Evolutionary conservation across 2,888 invertebrate genomes (phyloP).

Genomic region (Tetragonisca angustula): DNA sequence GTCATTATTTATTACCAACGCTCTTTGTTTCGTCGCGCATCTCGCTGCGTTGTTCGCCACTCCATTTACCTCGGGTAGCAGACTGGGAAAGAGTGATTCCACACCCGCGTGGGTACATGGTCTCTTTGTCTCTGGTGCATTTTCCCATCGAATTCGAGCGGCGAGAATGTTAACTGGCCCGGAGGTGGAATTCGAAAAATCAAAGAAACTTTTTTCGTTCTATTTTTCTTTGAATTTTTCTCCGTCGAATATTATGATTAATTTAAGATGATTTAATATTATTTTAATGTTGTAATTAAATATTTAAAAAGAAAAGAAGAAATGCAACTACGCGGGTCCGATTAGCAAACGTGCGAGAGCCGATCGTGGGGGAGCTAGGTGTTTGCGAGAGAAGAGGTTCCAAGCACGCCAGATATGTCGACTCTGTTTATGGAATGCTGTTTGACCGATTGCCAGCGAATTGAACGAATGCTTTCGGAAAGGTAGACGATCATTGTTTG

Average conservation of each 20-base stretch:
- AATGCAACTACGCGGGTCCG: background rate
- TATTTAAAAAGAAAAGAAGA: too few relatives aligned
- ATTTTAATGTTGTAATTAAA: too few relatives aligned
- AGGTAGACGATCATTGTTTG: slow-evolving; percentile 32
- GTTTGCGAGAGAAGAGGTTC: background rate
- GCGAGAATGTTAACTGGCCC: background rate
- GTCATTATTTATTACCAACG: slow-evolving; percentile 59
- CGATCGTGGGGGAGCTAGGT: too few relatives aligned
- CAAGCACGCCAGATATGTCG: slow-evolving; percentile 29
- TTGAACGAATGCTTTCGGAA: slow-evolving; percentile 31
- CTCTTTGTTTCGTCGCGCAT: slow-evolving; percentile 36
- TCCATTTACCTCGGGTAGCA: too few relatives aligned
- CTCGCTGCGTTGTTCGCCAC: background rate
- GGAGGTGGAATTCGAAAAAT: too few relatives aligned
- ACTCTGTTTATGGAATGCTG: slow-evolving; percentile 48
- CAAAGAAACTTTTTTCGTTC: background rate
- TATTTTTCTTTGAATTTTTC: background rate
- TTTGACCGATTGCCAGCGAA: slow-evolving; percentile 46
- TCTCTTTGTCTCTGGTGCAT: background rate
- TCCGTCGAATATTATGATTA: too few relatives aligned
- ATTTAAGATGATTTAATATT: too few relatives aligned
- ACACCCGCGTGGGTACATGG: too few relatives aligned
- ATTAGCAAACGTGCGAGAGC: background rate
- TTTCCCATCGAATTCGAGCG: background rate
- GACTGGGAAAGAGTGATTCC: too few relatives aligned